Conservation (phyloP, 2,113 vertebrate genomes). For the Apodemus speciosus region DNA sequence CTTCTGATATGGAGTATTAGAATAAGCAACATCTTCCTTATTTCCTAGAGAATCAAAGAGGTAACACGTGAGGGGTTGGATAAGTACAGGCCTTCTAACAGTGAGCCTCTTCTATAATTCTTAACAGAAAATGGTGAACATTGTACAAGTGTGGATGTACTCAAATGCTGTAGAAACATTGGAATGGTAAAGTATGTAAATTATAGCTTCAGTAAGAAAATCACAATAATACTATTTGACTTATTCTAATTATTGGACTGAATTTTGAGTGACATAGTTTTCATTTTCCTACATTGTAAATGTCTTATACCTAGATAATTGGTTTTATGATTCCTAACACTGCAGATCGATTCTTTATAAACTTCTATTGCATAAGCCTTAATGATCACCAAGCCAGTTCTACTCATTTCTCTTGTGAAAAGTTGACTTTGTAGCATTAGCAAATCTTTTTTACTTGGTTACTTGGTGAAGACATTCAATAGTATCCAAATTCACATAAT, state of each 20-base stretch:
- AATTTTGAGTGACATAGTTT: not conserved
- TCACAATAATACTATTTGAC: not conserved
- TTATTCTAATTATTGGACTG: not conserved
- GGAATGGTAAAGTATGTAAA: not conserved
- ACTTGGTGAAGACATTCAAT: not conserved
- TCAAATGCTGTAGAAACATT: not conserved
- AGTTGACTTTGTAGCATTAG: not conserved
- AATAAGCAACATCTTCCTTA: not conserved
- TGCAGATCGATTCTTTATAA: not conserved
- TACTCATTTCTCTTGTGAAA: not conserved
- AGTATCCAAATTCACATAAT: slow-evolving; percentile 17
- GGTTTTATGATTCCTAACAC: not conserved
- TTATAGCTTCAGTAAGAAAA: not conserved
- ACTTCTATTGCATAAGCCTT: not conserved
- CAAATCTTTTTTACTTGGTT: not conserved
- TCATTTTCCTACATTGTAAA: not conserved
- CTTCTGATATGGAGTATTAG: not conserved
- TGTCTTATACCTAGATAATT: not conserved
- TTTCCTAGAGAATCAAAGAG: not conserved
- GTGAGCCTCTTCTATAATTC: not conserved
- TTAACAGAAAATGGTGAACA: not conserved
- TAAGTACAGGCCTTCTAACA: not conserved
- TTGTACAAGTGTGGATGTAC: not conserved
- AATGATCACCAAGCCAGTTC: not conserved
- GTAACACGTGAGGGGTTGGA: not conserved